These are phyloP conservation scores for Thaleichthys pacificus DNA, from an alignment of 2,797 vertebrate genomes.

Conservation along the genomic window DNA sequence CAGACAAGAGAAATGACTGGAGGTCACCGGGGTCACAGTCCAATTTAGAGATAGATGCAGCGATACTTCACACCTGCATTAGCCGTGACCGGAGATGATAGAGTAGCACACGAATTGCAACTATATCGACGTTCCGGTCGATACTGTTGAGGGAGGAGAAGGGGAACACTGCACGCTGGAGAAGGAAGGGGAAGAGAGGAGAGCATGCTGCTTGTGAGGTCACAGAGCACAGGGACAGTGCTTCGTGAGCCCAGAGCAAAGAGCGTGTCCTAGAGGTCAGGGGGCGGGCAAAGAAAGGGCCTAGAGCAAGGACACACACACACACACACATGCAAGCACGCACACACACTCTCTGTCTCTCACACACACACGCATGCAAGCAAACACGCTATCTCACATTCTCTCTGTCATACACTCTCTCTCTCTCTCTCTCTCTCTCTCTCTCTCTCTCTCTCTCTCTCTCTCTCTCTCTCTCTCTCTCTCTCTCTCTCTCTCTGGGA, in stretches of 20 bases:
- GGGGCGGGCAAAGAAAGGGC: conserved; percentile 54
- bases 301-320: background rate
- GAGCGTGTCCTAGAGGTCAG: conserved; percentile 25
- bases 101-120: conserved; percentile 31
- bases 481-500: conserved; percentile 28
- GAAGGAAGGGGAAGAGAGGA: conserved; percentile 18
- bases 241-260: conserved; percentile 36
- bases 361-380: conserved; percentile 2
- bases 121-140: no score
- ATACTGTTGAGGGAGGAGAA: no score
- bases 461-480: conserved; percentile 1
- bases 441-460: background rate
- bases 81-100: conserved; percentile 1
- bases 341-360: no score
- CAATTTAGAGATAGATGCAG: no score
- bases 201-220: conserved; percentile 35
- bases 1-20: no score
- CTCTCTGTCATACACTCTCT: no score
- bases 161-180: no score
- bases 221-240: conserved; percentile 14
- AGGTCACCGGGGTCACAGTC: no score
- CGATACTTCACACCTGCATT: no score
- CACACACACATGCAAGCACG: background rate
- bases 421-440: background rate
- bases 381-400: background rate